These are phyloP conservation scores for Mormyrops attenuatus DNA, from an alignment of 2,797 vertebrate species.

Conservation along the genomic window DNA sequence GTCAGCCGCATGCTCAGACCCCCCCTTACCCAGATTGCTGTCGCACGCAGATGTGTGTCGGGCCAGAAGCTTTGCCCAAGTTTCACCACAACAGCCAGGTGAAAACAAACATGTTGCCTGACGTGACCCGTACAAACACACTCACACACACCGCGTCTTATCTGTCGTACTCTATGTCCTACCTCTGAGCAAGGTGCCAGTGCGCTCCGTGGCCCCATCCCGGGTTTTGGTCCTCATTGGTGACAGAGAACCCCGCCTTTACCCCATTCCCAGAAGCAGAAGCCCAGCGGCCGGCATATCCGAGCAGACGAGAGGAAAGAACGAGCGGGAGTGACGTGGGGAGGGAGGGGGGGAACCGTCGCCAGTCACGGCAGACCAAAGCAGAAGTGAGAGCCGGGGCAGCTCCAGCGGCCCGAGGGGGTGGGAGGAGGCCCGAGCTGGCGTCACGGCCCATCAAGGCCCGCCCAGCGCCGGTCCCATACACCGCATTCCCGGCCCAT, in stretches of 20 bases:
- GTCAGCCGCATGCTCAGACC: background rate
- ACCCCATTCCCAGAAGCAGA: background rate
- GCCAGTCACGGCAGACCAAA: background rate
- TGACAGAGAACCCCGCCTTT: background rate
- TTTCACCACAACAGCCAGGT: background rate
- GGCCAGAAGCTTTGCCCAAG: background rate
- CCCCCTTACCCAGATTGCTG: background rate
- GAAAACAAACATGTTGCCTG: background rate
- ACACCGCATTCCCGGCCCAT: background rate
- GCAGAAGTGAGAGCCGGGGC: conserved; percentile 6
- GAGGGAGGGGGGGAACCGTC: background rate
- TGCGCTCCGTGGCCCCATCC: background rate
- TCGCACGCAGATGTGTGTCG: background rate
- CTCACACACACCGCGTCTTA: background rate
- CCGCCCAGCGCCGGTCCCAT: background rate
- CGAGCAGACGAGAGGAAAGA: background rate
- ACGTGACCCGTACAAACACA: background rate
- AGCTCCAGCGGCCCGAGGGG: background rate
- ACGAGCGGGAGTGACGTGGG: background rate
- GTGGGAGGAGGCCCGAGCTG: background rate
- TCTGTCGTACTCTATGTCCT: background rate
- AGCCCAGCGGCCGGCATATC: background rate
- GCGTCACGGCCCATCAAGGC: background rate
- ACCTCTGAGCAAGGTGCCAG: background rate
- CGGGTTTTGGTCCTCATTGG: conserved; percentile 8